Evolutionary conservation across 2,797 vertebrate species (phyloP), one percentile per base, ranked within the genome.

Genomic region (Percopsis omiscomaycus): DNA sequence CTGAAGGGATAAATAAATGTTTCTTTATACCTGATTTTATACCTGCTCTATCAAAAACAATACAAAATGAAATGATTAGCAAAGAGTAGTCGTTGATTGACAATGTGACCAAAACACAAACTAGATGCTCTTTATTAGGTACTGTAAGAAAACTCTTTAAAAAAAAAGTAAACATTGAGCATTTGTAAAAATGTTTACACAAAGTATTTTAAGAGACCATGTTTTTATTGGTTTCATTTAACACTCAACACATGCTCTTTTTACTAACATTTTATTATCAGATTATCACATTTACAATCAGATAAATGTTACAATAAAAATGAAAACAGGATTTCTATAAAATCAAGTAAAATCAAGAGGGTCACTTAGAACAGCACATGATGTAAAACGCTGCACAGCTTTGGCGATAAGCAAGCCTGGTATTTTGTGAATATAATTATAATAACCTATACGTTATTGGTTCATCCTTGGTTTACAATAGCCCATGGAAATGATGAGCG

Each of bases 251-350:
- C 8, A 37, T 1, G 0, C 2, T 37, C 8, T 48, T 13, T 64
- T 68, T 48, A 68, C 5, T 64, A 46, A 60, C 27, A 28, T 76
- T 87, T 83, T 84, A 84, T 79, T 80, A 74, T 59, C 72, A 69
- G 71, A 69, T 80, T 61, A 85, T 45, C 66, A 69, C 75, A 73
- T 82, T 71, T 85, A 87, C 74, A 86, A 61, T 68, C 68, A 81
- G 64, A 71, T 27, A 80, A 66, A 68, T 55, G 16, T 66, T 74
- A 78, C 77, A 75, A 61, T 74, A 42, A 61, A 82, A 84, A 79
- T 74, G 71, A 72, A 66, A 45, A 51, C 69, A 67, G 66, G 14
- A 56, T 42, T 13, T 66, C 70, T 76, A 63, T 49, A 61, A 73
- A 80, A 81, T 63, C 5, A 42, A 42, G 22, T 22, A n/a, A 81